Base-by-base conservation (phyloP, 1,140 invertebrate genomes). In the Acyrthosiphon pisum region DNA sequence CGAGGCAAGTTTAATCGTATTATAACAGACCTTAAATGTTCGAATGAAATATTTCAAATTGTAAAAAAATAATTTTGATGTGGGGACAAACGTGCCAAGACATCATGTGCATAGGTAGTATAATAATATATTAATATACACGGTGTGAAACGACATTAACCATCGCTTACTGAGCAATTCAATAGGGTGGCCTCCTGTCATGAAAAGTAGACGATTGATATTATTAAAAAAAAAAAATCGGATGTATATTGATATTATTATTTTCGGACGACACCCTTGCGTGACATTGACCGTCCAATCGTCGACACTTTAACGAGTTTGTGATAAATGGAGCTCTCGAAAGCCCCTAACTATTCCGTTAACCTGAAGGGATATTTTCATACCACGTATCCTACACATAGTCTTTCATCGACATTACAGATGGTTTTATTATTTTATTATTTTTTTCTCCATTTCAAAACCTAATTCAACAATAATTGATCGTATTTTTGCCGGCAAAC, bases 211-310 rank as follows among this genome's bases (percentile, higher is more conserved):
- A 76, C 60, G 14, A 76, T 76, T 76, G 60, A n/a, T 60, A 60
- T 60, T 14, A n/a, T n/a, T 18, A 68, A 68, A n/a, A n/a, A 76
- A 76, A 30, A 60, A 26, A 68, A 9, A 76, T 76, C n/a, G 60
- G n/a, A n/a, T 76, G 14, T 76, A n/a, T 76, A 76, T 76, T 76
- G n/a, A n/a, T n/a, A n/a, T 76, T 68, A n/a, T 68, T 76, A 76
- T 76, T 76, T 76, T 76, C 14, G 60, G 30, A 76, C 30, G 30
- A 76, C 30, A 76, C 60, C 14, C 1, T 30, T 18, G 9, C 14
- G 30, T 76, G 30, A 76, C 60, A 76, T 76, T 18, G 60, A 68
- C 60, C 30, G 30, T n/a, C 60, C 30, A 1, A 68, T n/a, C 60
- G 60, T 68, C 56, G 60, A 76, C 30, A 76, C 30, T 76, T 76